phyloP scores from a whole-genome alignment of 2,888 invertebrate species.

The Glyphotaelius pellucidus region DNA sequence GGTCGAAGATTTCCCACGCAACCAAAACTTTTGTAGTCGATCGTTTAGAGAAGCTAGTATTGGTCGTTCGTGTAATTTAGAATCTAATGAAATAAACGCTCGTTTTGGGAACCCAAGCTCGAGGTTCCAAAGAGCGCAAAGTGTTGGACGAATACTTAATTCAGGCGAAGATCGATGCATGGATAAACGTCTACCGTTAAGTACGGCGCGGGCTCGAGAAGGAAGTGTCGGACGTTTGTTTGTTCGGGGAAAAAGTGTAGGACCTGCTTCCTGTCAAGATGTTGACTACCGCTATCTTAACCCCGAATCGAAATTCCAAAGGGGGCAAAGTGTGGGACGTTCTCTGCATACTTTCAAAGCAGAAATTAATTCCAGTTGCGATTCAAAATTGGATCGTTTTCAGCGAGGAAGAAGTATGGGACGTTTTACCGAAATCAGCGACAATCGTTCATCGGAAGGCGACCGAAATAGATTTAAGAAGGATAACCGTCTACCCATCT shows the following conservation, averaged over 20 bases:
- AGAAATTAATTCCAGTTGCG: neutral
- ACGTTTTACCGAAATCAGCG: slow-evolving; percentile 21
- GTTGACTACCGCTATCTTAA: neutral
- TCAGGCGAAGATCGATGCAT: neutral
- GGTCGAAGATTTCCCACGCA: neutral
- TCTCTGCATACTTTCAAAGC: neutral
- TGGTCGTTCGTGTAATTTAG: neutral
- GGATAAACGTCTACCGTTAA: slow-evolving; percentile 9
- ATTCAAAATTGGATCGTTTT: neutral
- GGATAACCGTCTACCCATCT: neutral
- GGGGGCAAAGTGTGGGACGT: slow-evolving; percentile 40
- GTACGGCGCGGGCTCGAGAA: neutral
- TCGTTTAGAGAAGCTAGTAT: slow-evolving; percentile 21
- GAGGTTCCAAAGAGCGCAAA: slow-evolving; percentile 40
- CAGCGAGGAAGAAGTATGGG: slow-evolving; percentile 24
- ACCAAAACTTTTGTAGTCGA: neutral
- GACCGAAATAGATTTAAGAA: neutral
- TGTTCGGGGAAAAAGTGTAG: slow-evolving; percentile 2
- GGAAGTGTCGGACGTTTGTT: neutral
- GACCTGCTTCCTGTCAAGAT: neutral
- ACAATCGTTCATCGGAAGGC: neutral
- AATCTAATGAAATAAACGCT: neutral
- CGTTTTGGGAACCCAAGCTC: neutral
- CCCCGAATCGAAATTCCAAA: slow-evolving; percentile 9
- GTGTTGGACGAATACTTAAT: slow-evolving; percentile 38